Percentiles rank a stretch among this genome's conserved stretches.
These are phyloP conservation scores for Perognathus longimembris DNA, from an alignment of 2,113 vertebrate species.

Conservation along the genomic window DNA sequence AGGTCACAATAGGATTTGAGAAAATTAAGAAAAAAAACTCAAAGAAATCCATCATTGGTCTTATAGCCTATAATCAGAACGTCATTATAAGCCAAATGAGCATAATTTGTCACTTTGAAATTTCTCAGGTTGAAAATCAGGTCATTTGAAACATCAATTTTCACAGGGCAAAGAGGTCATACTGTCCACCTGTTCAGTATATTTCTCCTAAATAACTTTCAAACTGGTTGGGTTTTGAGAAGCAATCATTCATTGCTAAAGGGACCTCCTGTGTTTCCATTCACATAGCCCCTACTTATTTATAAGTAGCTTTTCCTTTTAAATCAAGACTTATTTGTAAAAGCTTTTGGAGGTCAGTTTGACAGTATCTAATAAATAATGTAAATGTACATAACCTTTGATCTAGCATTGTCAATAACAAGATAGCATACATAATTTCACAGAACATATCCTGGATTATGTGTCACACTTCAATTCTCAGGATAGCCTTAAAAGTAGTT, in stretches of 20 bases:
- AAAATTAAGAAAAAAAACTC: conserved; percentile 65
- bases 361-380: conserved; percentile 44
- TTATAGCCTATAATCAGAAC: conserved; percentile 75
- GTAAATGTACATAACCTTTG: conserved; percentile 10
- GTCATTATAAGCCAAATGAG: conserved; percentile 81
- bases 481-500: not conserved
- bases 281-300: not conserved
- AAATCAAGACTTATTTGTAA: conserved; percentile 35
- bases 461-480: not conserved
- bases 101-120: conserved; percentile 81
- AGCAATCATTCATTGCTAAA: conserved; percentile 34
- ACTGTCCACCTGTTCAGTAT: conserved; percentile 70
- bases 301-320: not conserved
- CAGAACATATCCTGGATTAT: not conserved
- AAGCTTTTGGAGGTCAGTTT: not conserved
- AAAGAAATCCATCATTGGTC: conserved; percentile 72
- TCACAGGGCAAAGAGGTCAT: conserved; percentile 72
- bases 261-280: not conserved
- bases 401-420: conserved; percentile 31
- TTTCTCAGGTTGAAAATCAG: conserved; percentile 75
- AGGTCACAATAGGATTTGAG: conserved; percentile 70
- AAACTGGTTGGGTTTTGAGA: conserved; percentile 33
- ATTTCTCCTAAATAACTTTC: conserved; percentile 72
- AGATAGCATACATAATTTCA: not conserved
- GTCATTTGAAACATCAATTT: conserved; percentile 76